A percentile compares a stretch with the other conserved stretches of the same genome.
Evolutionary conservation across 2,888 invertebrate genomes (phyloP).

Genomic region (Acanthoscelides obtectus): DNA sequence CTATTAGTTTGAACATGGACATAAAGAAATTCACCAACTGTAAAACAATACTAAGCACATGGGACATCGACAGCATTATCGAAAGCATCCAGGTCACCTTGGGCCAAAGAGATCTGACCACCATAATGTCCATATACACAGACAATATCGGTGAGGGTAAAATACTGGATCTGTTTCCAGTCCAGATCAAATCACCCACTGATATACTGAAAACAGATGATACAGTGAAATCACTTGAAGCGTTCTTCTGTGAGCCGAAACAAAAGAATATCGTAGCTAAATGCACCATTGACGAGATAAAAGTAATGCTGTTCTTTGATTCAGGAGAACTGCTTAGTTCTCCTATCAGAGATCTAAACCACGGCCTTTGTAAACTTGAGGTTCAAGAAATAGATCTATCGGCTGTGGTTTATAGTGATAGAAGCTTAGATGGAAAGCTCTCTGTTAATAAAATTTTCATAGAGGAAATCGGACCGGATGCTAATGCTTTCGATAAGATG

Average conservation of each 20-base stretch:
- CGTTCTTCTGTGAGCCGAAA: conserved; percentile 66
- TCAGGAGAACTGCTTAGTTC: conserved; percentile 71
- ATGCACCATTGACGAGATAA: conserved; percentile 65
- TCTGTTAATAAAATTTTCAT: conserved; percentile 65
- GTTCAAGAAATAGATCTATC: conserved; percentile 63
- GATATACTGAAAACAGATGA: conserved; percentile 30
- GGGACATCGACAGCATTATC: conserved; percentile 62
- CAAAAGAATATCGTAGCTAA: conserved; percentile 58
- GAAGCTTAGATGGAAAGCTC: conserved; percentile 63
- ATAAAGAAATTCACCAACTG: conserved; percentile 61
- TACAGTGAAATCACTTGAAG: conserved; percentile 63
- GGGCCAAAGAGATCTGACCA: conserved; percentile 71
- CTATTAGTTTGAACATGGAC: conserved; percentile 66
- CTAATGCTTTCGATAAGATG: conserved; percentile 57
- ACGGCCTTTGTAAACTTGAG: conserved; percentile 64
- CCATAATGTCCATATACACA: conserved; percentile 64
- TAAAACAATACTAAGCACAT: conserved; percentile 42
- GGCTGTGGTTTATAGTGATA: conserved; percentile 63
- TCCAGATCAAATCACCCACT: conserved; percentile 32
- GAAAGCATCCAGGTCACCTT: conserved; percentile 65
- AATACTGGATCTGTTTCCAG: conserved; percentile 49
- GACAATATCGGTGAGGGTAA: conserved; percentile 65
- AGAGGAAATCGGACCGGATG: conserved; percentile 69
- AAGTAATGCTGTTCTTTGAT: conserved; percentile 66
- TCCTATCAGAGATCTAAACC: conserved; percentile 67